phyloP scores from a whole-genome alignment of 2,113 vertebrate genomes.

The Sander lucioperca region DNA sequence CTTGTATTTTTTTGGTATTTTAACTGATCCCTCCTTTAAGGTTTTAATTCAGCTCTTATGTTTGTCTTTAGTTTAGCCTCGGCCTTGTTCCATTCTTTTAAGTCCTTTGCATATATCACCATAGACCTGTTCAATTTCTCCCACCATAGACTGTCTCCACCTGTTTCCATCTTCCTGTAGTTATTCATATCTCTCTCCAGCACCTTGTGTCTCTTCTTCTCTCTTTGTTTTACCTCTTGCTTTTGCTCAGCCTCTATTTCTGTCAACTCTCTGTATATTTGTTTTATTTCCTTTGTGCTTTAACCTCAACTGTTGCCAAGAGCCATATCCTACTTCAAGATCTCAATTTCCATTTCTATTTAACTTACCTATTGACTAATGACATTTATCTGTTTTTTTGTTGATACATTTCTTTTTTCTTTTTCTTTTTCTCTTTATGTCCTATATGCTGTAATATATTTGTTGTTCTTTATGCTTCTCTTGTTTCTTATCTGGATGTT shows the following conservation, averaged over 20 bases:
- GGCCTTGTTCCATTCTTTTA: slow-evolving; percentile 67
- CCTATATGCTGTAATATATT: background rate
- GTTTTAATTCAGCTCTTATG: too few species aligned
- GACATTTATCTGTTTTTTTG: background rate
- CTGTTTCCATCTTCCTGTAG: slow-evolving; percentile 72
- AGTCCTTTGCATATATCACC: slow-evolving; percentile 17
- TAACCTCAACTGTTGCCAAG: slow-evolving; percentile 5
- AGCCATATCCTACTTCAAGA: slow-evolving; percentile 11
- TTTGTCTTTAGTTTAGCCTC: slow-evolving; percentile 54
- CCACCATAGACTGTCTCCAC: slow-evolving; percentile 55
- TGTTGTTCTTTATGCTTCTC: background rate
- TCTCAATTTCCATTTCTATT: slow-evolving; percentile 48
- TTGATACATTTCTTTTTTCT: background rate
- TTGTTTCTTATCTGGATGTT: background rate
- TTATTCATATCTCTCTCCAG: slow-evolving; percentile 60
- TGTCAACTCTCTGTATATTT: slow-evolving; percentile 37
- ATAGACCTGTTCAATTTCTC: slow-evolving; percentile 53
- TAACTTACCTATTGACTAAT: slow-evolving; percentile 18
- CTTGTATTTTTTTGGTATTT: background rate
- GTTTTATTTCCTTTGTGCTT: slow-evolving; percentile 37
- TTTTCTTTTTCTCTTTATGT: background rate
- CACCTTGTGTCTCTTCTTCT: slow-evolving; percentile 17
- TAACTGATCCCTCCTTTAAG: slow-evolving; percentile 18
- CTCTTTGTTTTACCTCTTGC: slow-evolving; percentile 25
- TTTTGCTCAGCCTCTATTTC: slow-evolving; percentile 20